Evolutionary conservation across 2,888 invertebrate genomes (phyloP).

Genomic region (Eupithecia abbreviata): DNA sequence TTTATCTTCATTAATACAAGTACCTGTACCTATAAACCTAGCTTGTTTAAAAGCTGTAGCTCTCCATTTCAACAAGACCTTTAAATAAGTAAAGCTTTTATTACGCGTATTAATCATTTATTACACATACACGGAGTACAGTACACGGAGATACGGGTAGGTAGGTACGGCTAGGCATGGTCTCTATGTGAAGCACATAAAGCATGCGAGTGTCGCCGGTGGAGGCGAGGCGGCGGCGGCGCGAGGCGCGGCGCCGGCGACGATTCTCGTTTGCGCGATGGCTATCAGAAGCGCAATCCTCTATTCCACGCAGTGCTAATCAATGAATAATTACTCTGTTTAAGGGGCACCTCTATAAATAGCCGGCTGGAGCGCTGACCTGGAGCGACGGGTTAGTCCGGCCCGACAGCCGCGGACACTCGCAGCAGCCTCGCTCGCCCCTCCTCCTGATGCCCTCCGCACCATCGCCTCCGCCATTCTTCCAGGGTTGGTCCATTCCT

Average conservation of each 20-base stretch:
- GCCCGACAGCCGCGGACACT: constrained; percentile 80
- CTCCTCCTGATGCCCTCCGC: constrained; percentile 42
- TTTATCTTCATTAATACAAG: background rate
- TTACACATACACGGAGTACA: background rate
- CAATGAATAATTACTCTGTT: constrained; percentile 85
- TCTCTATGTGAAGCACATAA: constrained; percentile 20
- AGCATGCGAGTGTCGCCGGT: constrained; percentile 23
- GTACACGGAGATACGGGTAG: constrained; percentile 10
- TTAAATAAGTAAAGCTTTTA: constrained; percentile 11
- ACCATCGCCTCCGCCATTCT: constrained; percentile 48
- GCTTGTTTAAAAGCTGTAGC: constrained; percentile 4
- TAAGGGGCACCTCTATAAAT: constrained; percentile 84
- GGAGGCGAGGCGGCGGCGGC: constrained; percentile 44
- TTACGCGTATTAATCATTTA: background rate
- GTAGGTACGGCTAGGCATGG: constrained; percentile 11
- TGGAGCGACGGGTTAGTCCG: constrained; percentile 84
- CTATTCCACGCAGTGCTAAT: constrained; percentile 84
- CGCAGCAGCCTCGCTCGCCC: constrained; percentile 68
- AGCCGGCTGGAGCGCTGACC: constrained; percentile 84
- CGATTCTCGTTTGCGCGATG: constrained; percentile 81
- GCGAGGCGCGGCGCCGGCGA: constrained; percentile 73
- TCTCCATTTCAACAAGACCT: constrained; percentile 11
- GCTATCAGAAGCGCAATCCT: constrained; percentile 83
- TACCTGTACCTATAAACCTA: background rate
- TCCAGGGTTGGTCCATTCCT: constrained; percentile 43